These are phyloP conservation scores for Hydractinia echinata DNA, from an alignment of 30 jellyfish, hydroid and myxozoan genomes.

Conservation along the genomic window DNA sequence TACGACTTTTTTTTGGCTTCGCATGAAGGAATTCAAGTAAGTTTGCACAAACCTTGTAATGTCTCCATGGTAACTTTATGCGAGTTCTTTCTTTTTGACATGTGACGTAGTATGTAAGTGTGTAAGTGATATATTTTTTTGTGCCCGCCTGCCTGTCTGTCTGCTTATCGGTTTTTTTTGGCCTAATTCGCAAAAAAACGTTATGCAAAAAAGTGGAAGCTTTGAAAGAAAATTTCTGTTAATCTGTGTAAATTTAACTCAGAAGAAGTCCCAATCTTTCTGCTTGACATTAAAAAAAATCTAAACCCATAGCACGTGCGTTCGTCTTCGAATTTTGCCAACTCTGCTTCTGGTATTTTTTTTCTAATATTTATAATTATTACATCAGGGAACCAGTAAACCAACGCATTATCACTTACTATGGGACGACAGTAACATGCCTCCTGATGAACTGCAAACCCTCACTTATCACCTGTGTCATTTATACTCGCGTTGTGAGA, in stretches of 20 bases:
- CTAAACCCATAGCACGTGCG: not conserved
- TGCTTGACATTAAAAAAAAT: too few species aligned
- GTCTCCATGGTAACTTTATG: not conserved
- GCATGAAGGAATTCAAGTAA: conserved; percentile 68
- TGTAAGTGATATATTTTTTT: not conserved
- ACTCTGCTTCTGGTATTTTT: not conserved
- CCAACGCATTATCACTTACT: conserved; percentile 69
- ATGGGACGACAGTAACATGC: conserved; percentile 49
- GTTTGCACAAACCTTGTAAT: not conserved
- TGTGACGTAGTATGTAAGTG: not conserved
- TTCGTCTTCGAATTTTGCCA: not conserved
- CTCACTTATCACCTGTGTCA: conserved; percentile 57
- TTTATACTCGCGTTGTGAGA: conserved; percentile 53
- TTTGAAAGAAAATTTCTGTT: too few species aligned
- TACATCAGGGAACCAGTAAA: conserved; percentile 59
- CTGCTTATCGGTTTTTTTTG: too few species aligned
- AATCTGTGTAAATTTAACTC: too few species aligned
- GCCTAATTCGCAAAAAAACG: too few species aligned
- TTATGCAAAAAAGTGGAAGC: too few species aligned
- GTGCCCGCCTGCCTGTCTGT: too few species aligned
- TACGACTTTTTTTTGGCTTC: conserved; percentile 59
- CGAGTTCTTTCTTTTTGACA: not conserved
- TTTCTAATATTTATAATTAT: not conserved
- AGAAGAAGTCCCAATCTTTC: too few species aligned
- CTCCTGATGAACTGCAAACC: conserved; percentile 56